Evolutionary conservation across 2,888 invertebrate species (phyloP).

Genomic region (Chrysotoxum bicinctum): DNA sequence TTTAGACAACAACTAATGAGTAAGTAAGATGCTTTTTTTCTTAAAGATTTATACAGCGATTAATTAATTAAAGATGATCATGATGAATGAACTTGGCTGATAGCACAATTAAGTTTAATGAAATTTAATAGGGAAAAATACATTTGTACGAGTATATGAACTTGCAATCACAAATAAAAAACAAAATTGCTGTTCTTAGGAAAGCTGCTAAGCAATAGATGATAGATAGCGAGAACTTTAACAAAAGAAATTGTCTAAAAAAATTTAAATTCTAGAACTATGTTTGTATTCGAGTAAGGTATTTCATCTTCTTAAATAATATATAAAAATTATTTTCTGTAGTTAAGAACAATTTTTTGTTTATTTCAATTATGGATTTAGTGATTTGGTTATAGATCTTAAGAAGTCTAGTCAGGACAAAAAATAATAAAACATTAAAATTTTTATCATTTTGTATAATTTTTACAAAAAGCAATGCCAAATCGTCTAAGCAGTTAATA

Average conservation of each 20-base stretch:
- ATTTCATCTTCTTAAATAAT: too few relatives aligned
- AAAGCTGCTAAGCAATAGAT: neutral
- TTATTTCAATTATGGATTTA: too few relatives aligned
- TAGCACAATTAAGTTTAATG: neutral
- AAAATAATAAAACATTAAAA: too few relatives aligned
- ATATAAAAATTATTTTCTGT: too few relatives aligned
- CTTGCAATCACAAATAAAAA: neutral
- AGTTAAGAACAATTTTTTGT: too few relatives aligned
- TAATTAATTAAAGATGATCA: neutral
- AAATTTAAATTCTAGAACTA: neutral
- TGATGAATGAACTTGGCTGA: neutral
- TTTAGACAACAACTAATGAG: conserved; percentile 1
- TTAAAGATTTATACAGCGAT: conserved; percentile 5
- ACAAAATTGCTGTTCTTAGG: neutral
- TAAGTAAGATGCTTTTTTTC: neutral
- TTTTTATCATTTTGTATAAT: too few relatives aligned
- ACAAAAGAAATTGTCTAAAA: neutral
- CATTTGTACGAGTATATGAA: neutral
- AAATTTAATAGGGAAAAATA: neutral
- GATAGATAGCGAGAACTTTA: neutral
- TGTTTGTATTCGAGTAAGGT: too few relatives aligned
- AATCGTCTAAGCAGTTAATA: too few relatives aligned
- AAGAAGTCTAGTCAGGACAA: too few relatives aligned
- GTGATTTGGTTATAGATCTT: too few relatives aligned
- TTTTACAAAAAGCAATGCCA: too few relatives aligned